These are phyloP conservation scores for Gadopsis bispinosus DNA, from an alignment of 2,797 vertebrate genomes.

Conservation along the genomic window DNA sequence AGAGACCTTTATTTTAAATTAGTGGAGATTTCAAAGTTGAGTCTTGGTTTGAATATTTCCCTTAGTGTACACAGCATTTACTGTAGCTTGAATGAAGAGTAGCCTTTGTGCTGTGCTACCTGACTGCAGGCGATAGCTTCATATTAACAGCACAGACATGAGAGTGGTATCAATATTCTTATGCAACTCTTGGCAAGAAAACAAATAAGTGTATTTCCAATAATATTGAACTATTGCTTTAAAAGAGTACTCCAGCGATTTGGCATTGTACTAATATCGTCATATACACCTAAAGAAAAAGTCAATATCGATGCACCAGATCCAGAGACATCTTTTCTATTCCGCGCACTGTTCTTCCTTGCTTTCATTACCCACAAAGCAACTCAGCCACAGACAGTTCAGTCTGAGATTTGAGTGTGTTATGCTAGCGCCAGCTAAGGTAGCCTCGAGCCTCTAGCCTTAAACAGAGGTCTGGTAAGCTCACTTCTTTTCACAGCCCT, in stretches of 20 bases:
- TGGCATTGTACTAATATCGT: neutral
- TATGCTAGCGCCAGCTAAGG: neutral
- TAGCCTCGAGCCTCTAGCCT: too few species aligned
- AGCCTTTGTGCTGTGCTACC: neutral
- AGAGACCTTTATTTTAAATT: neutral
- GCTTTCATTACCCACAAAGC: neutral
- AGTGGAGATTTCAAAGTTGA: neutral
- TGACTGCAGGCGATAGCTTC: neutral
- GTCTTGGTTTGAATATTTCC: too few species aligned
- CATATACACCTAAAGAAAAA: neutral
- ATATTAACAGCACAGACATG: neutral
- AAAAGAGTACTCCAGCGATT: neutral
- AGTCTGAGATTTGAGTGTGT: too few species aligned
- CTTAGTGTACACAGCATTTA: too few species aligned
- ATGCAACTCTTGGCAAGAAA: neutral
- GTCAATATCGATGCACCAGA: too few species aligned
- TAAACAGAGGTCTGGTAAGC: neutral
- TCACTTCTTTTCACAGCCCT: neutral
- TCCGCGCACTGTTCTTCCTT: neutral
- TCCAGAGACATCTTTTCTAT: neutral
- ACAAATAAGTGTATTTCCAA: neutral
- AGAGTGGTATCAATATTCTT: neutral
- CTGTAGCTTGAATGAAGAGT: too few species aligned
- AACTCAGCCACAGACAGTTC: neutral
- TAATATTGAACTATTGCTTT: neutral